These are phyloP conservation scores for Cricetomys ansorgei DNA, from an alignment of 2,113 vertebrate genomes.

Conservation along the genomic window DNA sequence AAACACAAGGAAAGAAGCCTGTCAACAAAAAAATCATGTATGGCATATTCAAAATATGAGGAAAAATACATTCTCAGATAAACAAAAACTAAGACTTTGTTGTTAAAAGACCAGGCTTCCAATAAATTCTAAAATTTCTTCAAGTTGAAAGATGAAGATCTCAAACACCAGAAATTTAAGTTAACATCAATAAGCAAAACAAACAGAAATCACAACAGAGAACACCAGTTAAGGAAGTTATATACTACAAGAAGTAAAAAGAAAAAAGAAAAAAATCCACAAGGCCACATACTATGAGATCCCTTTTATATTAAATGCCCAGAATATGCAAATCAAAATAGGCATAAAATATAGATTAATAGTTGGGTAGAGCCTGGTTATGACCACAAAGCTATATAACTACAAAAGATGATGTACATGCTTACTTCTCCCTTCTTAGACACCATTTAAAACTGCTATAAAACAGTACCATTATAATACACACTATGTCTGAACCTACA, in stretches of 20 bases:
- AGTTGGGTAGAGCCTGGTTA: not conserved
- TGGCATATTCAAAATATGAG: not conserved
- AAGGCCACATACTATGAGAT: not conserved
- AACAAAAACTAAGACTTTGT: not conserved
- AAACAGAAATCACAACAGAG: not conserved
- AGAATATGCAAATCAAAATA: not conserved
- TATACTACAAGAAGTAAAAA: not conserved
- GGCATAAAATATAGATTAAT: not conserved
- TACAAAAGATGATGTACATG: not conserved
- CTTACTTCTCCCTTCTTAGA: not conserved
- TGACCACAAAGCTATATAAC: not conserved
- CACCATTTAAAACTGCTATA: not conserved
- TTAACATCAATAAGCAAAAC: not conserved
- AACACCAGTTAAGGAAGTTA: not conserved
- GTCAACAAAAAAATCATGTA: not conserved
- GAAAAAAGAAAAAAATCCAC: not conserved
- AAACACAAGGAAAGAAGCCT: not conserved
- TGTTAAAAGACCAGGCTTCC: not conserved
- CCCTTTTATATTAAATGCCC: not conserved
- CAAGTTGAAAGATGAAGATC: not conserved
- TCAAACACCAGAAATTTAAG: not conserved
- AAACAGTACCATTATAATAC: not conserved
- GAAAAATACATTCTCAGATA: not conserved
- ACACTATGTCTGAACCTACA: not conserved
- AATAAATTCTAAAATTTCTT: not conserved